Evolutionary conservation across 2,113 vertebrate genomes (phyloP), one percentile per base, ranked within the genome.

Genomic region (Mustela lutreola): DNA sequence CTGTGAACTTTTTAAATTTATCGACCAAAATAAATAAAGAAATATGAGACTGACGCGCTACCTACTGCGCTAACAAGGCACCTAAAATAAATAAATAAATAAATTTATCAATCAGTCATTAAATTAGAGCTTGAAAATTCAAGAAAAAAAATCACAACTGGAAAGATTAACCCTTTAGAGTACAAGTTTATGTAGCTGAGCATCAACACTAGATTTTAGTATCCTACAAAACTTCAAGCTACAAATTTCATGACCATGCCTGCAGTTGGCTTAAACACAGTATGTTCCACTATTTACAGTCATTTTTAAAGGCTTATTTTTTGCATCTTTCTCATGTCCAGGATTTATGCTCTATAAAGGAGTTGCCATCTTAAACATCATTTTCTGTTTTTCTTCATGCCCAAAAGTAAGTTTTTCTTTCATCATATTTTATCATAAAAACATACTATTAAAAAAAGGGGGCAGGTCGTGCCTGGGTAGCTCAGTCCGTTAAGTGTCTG

Each of bases 301-400:
- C 33, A 26, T 84, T 63, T 93, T 91, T 81, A 56, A 80, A 73
- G 42, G 18, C 31, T 65, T 65, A 0, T 90, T 94, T 19, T 86
- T 63, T 81, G 10, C 28, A 11, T 63, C 31, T 91, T 56, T 87
- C 76, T 22, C 63, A 48, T 42, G 56, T 67, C 53, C 11, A 50
- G 82, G 36, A 67, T 81, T 91, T 91, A 21, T 58, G 39, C 24
- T 93, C 84, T 78, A 78, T 21, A 89, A 83, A 84, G 48, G 60
- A 9, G 6, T 53, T n/a, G 8, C 28, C 15, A 62, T 53, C 5
- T 26, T 80, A 79, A 53, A 10, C 36, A 24, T 71, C 31, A 65
- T 79, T 71, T 75, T 91, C 42, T 89, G n/a, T 63, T 75, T 92
- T 90, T 71, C 84, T 79, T 78, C n/a, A 56, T 45, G 26, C 28